Conservation (phyloP, 2,113 vertebrate genomes). For the Empidonax traillii region DNA sequence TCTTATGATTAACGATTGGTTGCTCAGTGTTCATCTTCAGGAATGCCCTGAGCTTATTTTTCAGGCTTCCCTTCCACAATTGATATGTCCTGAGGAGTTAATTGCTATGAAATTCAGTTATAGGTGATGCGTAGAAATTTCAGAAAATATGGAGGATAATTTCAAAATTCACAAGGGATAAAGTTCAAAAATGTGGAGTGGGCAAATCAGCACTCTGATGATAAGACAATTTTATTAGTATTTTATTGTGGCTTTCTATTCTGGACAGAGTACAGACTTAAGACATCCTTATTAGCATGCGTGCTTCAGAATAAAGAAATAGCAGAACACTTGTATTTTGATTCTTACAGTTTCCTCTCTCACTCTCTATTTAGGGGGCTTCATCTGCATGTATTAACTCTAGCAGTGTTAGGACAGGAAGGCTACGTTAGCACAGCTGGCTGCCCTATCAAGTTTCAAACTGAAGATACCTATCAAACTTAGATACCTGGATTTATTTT, state of each 20-base stretch:
- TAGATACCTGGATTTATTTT: background rate
- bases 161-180: background rate
- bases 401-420: background rate
- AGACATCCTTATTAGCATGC: background rate
- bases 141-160: background rate
- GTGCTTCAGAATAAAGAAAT: constrained; percentile 6
- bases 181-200: background rate
- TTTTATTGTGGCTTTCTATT: background rate
- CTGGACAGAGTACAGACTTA: background rate
- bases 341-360: background rate
- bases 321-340: background rate
- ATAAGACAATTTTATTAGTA: background rate
- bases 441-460: background rate
- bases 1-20: background rate
- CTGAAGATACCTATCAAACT: background rate
- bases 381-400: background rate
- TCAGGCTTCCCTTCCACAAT: background rate
- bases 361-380: background rate
- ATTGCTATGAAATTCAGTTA: background rate
- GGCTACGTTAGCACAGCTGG: background rate
- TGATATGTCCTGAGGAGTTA: background rate
- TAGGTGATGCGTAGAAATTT: background rate
- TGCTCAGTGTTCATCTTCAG: background rate
- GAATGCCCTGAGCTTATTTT: background rate
- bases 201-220: background rate